Evolutionary conservation across 2,888 invertebrate species (phyloP).

Genomic region (Xylota sylvarum): DNA sequence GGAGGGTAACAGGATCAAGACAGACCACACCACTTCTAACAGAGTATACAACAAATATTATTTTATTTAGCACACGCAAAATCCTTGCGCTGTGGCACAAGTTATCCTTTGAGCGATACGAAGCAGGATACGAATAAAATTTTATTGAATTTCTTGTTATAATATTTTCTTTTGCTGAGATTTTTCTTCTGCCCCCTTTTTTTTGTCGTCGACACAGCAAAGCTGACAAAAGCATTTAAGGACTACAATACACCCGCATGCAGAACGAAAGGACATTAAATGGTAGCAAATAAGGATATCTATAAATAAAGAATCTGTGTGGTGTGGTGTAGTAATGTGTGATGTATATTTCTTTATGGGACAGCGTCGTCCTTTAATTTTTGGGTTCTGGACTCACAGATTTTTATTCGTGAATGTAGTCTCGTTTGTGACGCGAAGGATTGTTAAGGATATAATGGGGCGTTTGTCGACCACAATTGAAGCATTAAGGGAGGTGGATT

Average conservation of each 20-base stretch:
- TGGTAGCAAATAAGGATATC: conserved; percentile 35
- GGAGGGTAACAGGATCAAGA: background rate
- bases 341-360: conserved; percentile 48
- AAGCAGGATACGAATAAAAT: conserved; percentile 33
- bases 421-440: conserved; percentile 8
- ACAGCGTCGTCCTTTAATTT: conserved; percentile 37
- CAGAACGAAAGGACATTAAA: conserved; percentile 46
- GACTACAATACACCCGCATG: conserved; percentile 32
- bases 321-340: conserved; percentile 31
- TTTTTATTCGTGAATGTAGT: background rate
- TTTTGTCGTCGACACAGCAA: background rate
- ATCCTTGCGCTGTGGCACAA: conserved; percentile 10
- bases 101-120: conserved; percentile 58
- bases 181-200: background rate
- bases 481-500: conserved; percentile 42
- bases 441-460: conserved; percentile 6
- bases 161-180: conserved; percentile 10
- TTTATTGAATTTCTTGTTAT: conserved; percentile 46
- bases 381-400: conserved; percentile 8
- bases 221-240: conserved; percentile 44
- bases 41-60: background rate
- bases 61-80: conserved; percentile 28
- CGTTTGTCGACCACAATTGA: conserved; percentile 45
- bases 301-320: background rate
- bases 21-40: background rate